Evolutionary conservation across 2,888 invertebrate genomes (phyloP).

Genomic region (Reticulitermes lucifugus): DNA sequence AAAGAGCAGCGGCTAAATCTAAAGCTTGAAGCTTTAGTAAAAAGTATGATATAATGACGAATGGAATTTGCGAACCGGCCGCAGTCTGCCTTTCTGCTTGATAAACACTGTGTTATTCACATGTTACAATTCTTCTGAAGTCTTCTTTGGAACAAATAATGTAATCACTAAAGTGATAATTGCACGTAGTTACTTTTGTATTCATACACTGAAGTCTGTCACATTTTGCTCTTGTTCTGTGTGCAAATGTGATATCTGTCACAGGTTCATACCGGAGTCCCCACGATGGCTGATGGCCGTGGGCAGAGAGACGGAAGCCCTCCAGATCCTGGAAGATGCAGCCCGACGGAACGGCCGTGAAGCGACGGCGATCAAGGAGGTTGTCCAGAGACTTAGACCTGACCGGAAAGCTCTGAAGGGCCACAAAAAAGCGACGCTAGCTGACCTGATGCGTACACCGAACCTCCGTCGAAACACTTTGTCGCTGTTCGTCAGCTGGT

Average conservation of each 20-base stretch:
- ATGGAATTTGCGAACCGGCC: no score
- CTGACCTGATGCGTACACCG: constrained; percentile 65
- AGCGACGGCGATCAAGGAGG: constrained; percentile 52
- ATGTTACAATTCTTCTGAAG: no score
- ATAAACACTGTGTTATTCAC: no score
- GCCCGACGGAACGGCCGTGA: constrained; percentile 59
- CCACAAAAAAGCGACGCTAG: constrained; percentile 60
- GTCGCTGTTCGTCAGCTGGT: constrained; percentile 69
- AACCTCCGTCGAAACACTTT: constrained; percentile 67
- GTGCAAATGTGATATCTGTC: constrained; percentile 48
- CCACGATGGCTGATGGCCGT: constrained; percentile 73
- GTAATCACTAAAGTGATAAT: no score
- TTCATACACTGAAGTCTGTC: no score
- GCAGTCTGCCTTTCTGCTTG: no score
- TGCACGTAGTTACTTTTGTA: no score
- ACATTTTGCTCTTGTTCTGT: no score
- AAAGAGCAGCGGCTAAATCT: no score
- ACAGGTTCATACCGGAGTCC: constrained; percentile 71
- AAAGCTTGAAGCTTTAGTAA: no score
- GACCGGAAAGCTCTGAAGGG: constrained; percentile 52
- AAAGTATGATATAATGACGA: no score
- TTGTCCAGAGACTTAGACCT: constrained; percentile 49
- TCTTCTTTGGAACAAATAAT: no score
- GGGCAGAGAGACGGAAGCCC: constrained; percentile 66
- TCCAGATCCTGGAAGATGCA: constrained; percentile 62